A percentile compares a stretch with the other conserved stretches of the same genome.
Evolutionary conservation across 1,140 invertebrate species (phyloP).

Genomic region (Sweltsa coloradensis): DNA sequence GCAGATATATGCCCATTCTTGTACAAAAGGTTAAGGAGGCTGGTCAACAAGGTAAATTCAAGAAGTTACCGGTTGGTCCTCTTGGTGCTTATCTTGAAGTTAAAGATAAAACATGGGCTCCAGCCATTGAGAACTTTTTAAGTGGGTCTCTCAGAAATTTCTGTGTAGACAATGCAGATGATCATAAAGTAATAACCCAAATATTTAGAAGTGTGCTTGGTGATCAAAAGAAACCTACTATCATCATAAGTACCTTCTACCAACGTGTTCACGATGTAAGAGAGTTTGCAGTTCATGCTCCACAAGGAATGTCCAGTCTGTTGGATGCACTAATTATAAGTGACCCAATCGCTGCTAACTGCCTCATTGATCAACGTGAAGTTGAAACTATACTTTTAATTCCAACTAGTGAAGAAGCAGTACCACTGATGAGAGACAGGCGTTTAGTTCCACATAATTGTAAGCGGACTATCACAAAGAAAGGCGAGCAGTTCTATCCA

Average conservation of each 20-base stretch:
- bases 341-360: slow-evolving; percentile 69
- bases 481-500: slow-evolving; percentile 44
- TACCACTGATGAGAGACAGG: slow-evolving; percentile 41
- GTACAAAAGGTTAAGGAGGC: slow-evolving; percentile 39
- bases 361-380: slow-evolving; percentile 65
- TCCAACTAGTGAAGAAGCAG: slow-evolving; percentile 44
- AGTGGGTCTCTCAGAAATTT: slow-evolving; percentile 45
- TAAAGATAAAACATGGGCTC: slow-evolving; percentile 52
- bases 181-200: slow-evolving; percentile 36
- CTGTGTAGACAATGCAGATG: slow-evolving; percentile 57
- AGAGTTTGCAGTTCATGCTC: slow-evolving; percentile 31
- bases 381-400: slow-evolving; percentile 59
- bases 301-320: no score
- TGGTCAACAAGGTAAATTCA: slow-evolving; percentile 39
- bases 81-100: slow-evolving; percentile 57
- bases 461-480: slow-evolving; percentile 43
- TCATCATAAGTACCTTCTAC: slow-evolving; percentile 60
- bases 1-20: slow-evolving; percentile 42
- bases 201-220: slow-evolving; percentile 34
- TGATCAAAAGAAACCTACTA: slow-evolving; percentile 36
- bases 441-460: slow-evolving; percentile 52
- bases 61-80: slow-evolving; percentile 57
- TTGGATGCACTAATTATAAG: slow-evolving; percentile 55
- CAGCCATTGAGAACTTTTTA: slow-evolving; percentile 60
- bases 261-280: slow-evolving; percentile 55